phyloP scores from a whole-genome alignment of 2,797 vertebrate species.

The Perodicticus potto region DNA sequence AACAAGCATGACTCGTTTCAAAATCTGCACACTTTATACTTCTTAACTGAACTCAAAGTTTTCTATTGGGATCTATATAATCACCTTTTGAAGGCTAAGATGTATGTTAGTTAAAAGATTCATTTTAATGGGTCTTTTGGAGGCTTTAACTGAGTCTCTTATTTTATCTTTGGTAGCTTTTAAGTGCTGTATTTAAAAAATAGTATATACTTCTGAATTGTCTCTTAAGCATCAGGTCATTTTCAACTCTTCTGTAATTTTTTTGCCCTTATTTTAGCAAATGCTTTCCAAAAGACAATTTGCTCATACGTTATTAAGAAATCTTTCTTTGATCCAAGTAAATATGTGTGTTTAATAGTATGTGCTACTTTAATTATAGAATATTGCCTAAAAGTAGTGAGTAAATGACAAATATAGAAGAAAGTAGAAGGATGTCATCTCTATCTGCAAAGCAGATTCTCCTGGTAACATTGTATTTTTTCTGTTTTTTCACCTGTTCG shows the following conservation, averaged over 20 bases:
- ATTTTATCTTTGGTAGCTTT: conserved; percentile 39
- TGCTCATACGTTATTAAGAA: background rate
- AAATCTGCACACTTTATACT: background rate
- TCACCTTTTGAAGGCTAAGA: conserved; percentile 37
- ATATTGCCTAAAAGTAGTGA: background rate
- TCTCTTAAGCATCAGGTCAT: background rate
- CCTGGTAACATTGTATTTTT: background rate
- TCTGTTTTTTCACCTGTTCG: background rate
- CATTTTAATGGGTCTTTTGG: conserved; percentile 41
- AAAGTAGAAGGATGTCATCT: conserved; percentile 1
- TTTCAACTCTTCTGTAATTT: background rate
- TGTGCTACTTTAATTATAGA: conserved; percentile 41
- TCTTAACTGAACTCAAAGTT: background rate
- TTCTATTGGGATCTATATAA: background rate
- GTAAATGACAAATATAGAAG: background rate
- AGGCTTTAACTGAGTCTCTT: conserved; percentile 11
- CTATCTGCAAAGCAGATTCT: background rate
- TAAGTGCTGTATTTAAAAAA: background rate
- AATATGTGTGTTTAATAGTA: background rate
- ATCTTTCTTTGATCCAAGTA: background rate
- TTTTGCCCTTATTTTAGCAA: background rate
- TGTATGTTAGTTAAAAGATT: conserved; percentile 35
- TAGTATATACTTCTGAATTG: background rate
- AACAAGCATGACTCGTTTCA: background rate
- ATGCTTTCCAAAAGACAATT: background rate